These are phyloP conservation scores for Smutsia gigantea DNA, from an alignment of 2,797 vertebrate genomes.

Conservation along the genomic window DNA sequence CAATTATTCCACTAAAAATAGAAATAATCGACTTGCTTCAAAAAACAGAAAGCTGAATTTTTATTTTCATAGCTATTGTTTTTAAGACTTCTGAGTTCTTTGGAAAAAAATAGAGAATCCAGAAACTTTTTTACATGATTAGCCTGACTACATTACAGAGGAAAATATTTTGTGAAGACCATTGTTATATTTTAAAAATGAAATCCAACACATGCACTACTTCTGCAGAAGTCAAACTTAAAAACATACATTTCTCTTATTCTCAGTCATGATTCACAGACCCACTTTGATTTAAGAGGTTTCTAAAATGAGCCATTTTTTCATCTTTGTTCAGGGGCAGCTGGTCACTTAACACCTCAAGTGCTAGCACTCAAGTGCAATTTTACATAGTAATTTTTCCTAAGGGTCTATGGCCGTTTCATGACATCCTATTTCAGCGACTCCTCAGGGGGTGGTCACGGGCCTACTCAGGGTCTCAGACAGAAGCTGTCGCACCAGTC, in stretches of 20 bases:
- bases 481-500: neutral
- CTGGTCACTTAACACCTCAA: conserved; percentile 35
- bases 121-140: conserved; percentile 52
- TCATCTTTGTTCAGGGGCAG: neutral
- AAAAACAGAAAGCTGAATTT: neutral
- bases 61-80: conserved; percentile 16
- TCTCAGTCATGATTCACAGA: neutral
- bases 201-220: neutral
- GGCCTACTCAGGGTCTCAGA: neutral
- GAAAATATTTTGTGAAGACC: neutral
- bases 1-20: neutral
- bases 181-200: conserved; percentile 56
- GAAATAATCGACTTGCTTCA: neutral
- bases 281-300: neutral
- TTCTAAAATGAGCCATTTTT: conserved; percentile 4
- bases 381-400: conserved; percentile 33
- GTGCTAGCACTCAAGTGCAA: neutral
- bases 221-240: neutral
- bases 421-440: neutral
- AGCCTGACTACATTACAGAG: conserved; percentile 44
- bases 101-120: neutral
- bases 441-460: neutral
- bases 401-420: neutral
- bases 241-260: neutral
- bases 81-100: neutral